A percentile compares a stretch with the other conserved stretches of the same genome.
phyloP scores from a whole-genome alignment of 2,113 vertebrate species.

The Antechinus stuartii region DNA sequence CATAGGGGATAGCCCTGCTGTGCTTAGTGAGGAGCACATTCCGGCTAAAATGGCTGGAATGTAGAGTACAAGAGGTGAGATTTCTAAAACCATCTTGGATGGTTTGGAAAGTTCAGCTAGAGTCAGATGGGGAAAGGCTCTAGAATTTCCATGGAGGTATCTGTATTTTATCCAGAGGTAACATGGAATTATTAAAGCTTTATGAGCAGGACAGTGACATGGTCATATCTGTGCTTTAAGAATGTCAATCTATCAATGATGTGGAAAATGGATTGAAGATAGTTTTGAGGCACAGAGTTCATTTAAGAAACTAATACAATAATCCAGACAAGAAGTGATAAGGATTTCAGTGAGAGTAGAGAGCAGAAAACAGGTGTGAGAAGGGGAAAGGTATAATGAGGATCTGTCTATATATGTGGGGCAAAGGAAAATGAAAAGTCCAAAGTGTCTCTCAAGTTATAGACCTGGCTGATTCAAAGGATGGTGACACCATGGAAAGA shows the following conservation, averaged over 20 bases:
- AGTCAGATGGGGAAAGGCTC: background rate
- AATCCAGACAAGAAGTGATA: background rate
- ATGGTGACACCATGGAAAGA: background rate
- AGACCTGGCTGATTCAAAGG: background rate
- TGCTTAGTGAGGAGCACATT: background rate
- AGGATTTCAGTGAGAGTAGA: background rate
- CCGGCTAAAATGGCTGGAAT: background rate
- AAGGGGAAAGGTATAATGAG: no score
- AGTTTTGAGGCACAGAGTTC: background rate
- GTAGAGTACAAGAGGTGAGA: background rate
- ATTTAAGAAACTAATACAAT: background rate
- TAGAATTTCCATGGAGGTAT: background rate
- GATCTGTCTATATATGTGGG: no score
- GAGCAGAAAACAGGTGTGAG: background rate
- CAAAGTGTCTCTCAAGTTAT: background rate
- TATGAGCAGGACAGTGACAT: background rate
- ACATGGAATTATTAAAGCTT: background rate
- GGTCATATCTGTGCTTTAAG: background rate
- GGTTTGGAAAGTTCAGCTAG: background rate
- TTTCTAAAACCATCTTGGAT: background rate
- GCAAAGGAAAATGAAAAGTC: background rate
- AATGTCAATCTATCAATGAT: background rate
- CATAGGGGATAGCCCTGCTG: background rate
- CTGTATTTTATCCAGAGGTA: background rate
- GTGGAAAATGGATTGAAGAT: background rate